These are phyloP conservation scores for Leuciscus idus DNA, from an alignment of 2,113 vertebrate species.

Conservation along the genomic window DNA sequence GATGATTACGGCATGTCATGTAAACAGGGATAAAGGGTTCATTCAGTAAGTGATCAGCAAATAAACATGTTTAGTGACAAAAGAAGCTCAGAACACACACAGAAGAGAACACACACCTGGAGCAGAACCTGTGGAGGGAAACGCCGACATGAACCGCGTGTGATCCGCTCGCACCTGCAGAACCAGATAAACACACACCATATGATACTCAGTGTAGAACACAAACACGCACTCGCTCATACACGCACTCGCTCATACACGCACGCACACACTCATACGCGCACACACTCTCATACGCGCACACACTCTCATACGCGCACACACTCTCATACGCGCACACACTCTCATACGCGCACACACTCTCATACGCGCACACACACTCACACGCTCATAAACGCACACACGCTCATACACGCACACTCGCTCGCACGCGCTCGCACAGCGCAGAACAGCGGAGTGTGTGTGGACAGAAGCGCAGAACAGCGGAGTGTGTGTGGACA, in stretches of 20 bases:
- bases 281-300: accelerated
- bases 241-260: not conserved
- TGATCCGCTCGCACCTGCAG: slow-evolving; percentile 76
- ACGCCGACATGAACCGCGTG: slow-evolving; percentile 62
- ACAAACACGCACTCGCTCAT: accelerated
- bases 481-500: too few relatives aligned
- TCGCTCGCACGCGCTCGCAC: too few relatives aligned
- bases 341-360: too few relatives aligned
- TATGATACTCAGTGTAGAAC: not conserved
- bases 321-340: too few relatives aligned
- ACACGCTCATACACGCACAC: not conserved
- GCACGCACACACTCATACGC: not conserved
- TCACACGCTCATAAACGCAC: accelerated
- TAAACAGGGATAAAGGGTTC: too few relatives aligned
- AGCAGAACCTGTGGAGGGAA: slow-evolving; percentile 73
- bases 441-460: too few relatives aligned
- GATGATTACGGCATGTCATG: too few relatives aligned
- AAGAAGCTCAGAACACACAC: too few relatives aligned
- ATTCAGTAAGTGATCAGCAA: too few relatives aligned
- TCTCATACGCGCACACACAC: not conserved
- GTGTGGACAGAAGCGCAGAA: too few relatives aligned
- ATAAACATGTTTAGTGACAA: too few relatives aligned
- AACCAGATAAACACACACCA: not conserved
- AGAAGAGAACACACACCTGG: slow-evolving; percentile 66
- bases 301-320: accelerated